Percentiles rank a stretch among this genome's conserved stretches.
Conservation (phyloP, 2,113 vertebrate species). For the Panurus biarmicus region DNA sequence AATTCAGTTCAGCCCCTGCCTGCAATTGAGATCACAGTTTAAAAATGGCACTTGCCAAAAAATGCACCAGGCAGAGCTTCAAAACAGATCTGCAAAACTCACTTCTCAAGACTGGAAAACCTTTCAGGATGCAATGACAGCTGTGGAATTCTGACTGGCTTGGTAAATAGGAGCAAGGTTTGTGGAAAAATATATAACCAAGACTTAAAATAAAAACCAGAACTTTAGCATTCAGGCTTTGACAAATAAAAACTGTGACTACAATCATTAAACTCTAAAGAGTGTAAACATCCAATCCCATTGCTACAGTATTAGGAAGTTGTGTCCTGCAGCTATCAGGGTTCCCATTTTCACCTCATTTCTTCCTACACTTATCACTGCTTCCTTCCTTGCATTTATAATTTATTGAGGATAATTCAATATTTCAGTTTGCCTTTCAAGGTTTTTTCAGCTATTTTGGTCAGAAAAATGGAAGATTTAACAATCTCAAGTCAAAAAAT, state of each 20-base stretch:
- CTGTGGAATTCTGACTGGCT: not conserved
- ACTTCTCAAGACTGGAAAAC: not conserved
- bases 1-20: not conserved
- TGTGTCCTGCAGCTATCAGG: not conserved
- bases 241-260: conserved; percentile 31
- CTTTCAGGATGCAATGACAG: not conserved
- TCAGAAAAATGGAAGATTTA: conserved; percentile 48
- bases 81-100: not conserved
- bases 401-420: conserved; percentile 3
- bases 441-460: conserved; percentile 28
- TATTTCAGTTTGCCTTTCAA: conserved; percentile 27
- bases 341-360: not conserved
- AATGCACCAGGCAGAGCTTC: not conserved
- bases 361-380: conserved; percentile 26
- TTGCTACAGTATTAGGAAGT: not conserved
- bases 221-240: conserved; percentile 14
- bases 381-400: conserved; percentile 30
- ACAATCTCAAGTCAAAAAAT: conserved; percentile 46
- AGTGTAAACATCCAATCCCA: conserved; percentile 33
- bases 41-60: not conserved
- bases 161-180: not conserved
- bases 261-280: conserved; percentile 15
- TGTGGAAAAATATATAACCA: not conserved
- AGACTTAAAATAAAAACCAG: not conserved
- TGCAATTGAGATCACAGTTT: not conserved